These are phyloP conservation scores for Sinotaia quadrata DNA, from an alignment of 2,888 invertebrate genomes.

Conservation along the genomic window DNA sequence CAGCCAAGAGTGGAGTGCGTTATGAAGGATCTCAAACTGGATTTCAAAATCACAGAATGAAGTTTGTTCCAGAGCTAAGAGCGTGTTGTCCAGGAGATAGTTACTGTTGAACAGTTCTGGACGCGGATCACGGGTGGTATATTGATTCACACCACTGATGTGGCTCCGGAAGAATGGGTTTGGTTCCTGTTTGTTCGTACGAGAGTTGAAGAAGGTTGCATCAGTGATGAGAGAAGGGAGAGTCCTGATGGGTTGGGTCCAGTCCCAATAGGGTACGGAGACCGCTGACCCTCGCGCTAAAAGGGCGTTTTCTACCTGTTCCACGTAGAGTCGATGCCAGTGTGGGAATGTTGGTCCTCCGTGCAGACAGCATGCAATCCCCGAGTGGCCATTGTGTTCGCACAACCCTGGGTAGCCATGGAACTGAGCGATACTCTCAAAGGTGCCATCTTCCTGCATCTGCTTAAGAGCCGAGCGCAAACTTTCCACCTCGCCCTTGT, in stretches of 20 bases:
- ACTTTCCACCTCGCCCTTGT: slow-evolving; percentile 38
- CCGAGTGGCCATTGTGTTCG: slow-evolving; percentile 25
- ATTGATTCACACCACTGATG: slow-evolving; percentile 18
- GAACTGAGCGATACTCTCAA: slow-evolving; percentile 38
- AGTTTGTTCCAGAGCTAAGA: slow-evolving; percentile 40
- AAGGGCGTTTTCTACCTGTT: slow-evolving; percentile 40
- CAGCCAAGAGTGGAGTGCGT: slow-evolving; percentile 38
- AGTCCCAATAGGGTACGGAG: slow-evolving; percentile 45
- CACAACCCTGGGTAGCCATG: slow-evolving; percentile 43
- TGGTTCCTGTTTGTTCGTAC: slow-evolving; percentile 11
- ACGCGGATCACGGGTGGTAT: slow-evolving; percentile 32
- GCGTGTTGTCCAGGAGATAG: slow-evolving; percentile 36
- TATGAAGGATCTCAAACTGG: slow-evolving; percentile 44
- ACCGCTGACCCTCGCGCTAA: slow-evolving; percentile 40
- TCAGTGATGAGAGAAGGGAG: slow-evolving; percentile 33
- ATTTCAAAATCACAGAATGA: slow-evolving; percentile 46
- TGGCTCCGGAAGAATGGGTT: slow-evolving; percentile 41
- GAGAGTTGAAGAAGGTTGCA: slow-evolving; percentile 36
- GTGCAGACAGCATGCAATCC: slow-evolving; percentile 46
- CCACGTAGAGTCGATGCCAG: slow-evolving; percentile 46
- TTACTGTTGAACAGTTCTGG: slow-evolving; percentile 39
- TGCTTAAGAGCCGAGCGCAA: slow-evolving; percentile 35
- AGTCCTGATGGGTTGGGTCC: slow-evolving; percentile 31
- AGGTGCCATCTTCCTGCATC: slow-evolving; percentile 33
- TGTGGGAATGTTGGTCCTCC: slow-evolving; percentile 44